These are phyloP conservation scores for Drosophila fulvimacula DNA, from an alignment of 2,888 invertebrate species.

Conservation along the genomic window DNA sequence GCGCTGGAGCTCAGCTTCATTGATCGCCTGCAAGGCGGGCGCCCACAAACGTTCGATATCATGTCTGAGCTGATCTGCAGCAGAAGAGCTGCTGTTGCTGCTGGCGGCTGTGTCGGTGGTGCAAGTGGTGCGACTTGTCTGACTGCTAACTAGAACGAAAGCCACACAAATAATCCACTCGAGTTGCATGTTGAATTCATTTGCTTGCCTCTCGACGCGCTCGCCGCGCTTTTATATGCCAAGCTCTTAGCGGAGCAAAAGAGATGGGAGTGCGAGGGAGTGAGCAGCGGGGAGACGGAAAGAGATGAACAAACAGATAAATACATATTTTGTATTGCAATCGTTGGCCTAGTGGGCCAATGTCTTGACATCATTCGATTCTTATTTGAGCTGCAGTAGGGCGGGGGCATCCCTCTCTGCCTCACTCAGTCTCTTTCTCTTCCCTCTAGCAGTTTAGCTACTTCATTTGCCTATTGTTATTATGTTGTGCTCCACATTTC, in stretches of 20 bases:
- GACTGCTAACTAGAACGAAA: constrained; percentile 19
- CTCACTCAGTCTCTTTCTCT: background rate
- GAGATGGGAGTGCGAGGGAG: background rate
- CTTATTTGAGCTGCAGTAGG: constrained; percentile 28
- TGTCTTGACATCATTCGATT: constrained; percentile 61
- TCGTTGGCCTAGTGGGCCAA: constrained; percentile 29
- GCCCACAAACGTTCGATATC: constrained; percentile 36
- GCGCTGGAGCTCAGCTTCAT: constrained; percentile 51
- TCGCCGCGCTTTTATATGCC: constrained; percentile 47
- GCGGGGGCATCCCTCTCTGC: background rate
- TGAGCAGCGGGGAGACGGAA: background rate
- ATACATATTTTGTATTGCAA: constrained; percentile 19
- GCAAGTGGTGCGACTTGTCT: constrained; percentile 14
- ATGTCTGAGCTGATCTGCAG: constrained; percentile 10
- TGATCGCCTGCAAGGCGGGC: constrained; percentile 47
- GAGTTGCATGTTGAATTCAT: constrained; percentile 49
- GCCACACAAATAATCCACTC: constrained; percentile 34
- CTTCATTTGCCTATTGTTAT: constrained; percentile 11
- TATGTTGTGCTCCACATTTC: constrained; percentile 12
- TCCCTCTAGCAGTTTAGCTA: background rate
- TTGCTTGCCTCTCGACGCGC: constrained; percentile 40
- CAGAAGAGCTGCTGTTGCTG: background rate
- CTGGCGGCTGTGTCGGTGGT: background rate
- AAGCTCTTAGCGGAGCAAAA: constrained; percentile 4
- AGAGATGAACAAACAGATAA: constrained; percentile 27